Base-by-base conservation (phyloP, 2,113 vertebrate genomes). In the Pterocles orientalis region DNA sequence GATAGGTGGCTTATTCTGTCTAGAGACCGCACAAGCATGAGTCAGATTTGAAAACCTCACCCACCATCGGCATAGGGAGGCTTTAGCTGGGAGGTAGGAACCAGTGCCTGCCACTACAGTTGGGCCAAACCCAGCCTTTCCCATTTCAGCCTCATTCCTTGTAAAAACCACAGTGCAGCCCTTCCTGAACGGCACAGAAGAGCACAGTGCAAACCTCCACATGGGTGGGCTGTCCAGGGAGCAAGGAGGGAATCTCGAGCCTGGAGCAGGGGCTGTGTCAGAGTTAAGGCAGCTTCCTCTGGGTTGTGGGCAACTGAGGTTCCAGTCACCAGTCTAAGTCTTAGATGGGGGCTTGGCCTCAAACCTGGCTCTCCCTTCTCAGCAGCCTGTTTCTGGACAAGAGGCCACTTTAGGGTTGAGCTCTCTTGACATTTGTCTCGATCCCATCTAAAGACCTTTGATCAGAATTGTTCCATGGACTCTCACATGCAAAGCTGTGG, bases 211-310 rank as follows among this genome's bases (percentile, higher is more conserved):
- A 53, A 57, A 72, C 24, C 79, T 91, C 43, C 69, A 71, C 62
- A 50, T 90, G 92, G 77, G 95, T 92, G 91, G 94, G 92, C 93
- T 96, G 51, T 33, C 54, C 47, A 26, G 60, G 86, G 71, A 39
- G 61, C 51, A 34, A 43, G 76, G 83, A 96, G 3, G 26, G 28
- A 24, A 24, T 73, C 48, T 71, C 13, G 6, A 23, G 12, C 29
- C 9, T 65, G 41, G 36, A 45, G 20, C 53, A 54, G 65, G 14
- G 33, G 25, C 31, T 39, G 12, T 72, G 36, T 61, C 58, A 45
- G 34, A 69, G 7, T n/a, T 70, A 50, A 43, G 12, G 31, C 31
- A 17, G 51, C 81, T 92, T 66, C 41, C 43, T 64, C 33, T 60
- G 48, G 36, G 1, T 34, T 80, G 2, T 13, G 31, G 47, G 54